A percentile compares a stretch with the other conserved stretches of the same genome.
phyloP scores from a whole-genome alignment of 2,888 invertebrate species.

The Augiades crinisus region DNA sequence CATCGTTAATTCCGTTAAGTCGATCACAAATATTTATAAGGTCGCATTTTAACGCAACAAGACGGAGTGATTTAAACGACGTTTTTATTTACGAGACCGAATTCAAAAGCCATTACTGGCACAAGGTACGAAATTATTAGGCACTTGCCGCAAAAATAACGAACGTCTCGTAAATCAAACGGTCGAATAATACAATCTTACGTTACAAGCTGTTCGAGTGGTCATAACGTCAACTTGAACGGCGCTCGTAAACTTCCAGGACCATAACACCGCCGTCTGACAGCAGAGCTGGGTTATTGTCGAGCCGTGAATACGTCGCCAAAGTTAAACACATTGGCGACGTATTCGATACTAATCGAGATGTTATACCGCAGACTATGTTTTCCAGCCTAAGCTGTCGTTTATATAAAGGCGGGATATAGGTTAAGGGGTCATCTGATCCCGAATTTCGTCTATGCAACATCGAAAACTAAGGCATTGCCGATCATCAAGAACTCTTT shows the following conservation, averaged over 20 bases:
- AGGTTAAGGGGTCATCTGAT: too few relatives aligned
- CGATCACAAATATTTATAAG: background rate
- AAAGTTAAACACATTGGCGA: too few relatives aligned
- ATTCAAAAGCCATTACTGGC: conserved; percentile 15
- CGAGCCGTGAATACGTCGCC: background rate
- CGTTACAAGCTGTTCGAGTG: conserved; percentile 10
- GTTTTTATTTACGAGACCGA: conserved; percentile 9
- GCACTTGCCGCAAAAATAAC: conserved; percentile 15
- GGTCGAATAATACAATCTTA: conserved; percentile 17
- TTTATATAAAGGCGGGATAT: too few relatives aligned
- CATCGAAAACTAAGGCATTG: too few relatives aligned
- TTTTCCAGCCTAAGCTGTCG: too few relatives aligned
- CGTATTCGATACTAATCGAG: background rate
- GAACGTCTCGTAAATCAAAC: conserved; percentile 22
- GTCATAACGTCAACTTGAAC: conserved; percentile 10
- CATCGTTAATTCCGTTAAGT: background rate
- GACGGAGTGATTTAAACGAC: background rate
- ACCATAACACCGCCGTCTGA: conserved; percentile 5
- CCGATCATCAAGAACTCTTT: too few relatives aligned
- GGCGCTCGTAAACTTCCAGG: conserved; percentile 13
- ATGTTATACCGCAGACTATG: background rate
- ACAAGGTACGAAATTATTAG: conserved; percentile 12
- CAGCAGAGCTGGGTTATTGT: conserved; percentile 1
- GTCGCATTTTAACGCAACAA: background rate
- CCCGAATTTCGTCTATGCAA: too few relatives aligned